These are phyloP conservation scores for Probosciger aterrimus DNA, from an alignment of 2,113 vertebrate species.

Conservation along the genomic window DNA sequence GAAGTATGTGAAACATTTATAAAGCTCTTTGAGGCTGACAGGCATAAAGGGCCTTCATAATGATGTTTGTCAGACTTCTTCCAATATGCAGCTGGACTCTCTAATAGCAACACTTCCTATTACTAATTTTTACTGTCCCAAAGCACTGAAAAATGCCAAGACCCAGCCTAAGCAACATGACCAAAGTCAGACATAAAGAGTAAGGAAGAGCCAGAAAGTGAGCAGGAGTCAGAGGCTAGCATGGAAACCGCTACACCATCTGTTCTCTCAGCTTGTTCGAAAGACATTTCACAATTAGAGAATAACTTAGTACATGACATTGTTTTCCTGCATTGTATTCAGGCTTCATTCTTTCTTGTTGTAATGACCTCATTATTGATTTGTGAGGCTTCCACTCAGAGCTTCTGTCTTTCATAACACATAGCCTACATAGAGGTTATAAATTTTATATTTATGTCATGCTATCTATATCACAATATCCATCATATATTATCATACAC, in stretches of 20 bases:
- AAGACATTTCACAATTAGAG: slow-evolving; percentile 17
- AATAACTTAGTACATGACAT: not conserved
- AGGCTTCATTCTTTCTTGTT: not conserved
- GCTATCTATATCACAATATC: not conserved
- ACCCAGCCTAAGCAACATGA: not conserved
- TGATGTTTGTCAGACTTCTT: not conserved
- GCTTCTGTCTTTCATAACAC: not conserved
- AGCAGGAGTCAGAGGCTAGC: slow-evolving; percentile 35
- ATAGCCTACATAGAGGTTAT: not conserved
- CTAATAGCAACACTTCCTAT: not conserved
- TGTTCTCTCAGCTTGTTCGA: slow-evolving; percentile 23
- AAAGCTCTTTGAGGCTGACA: not conserved
- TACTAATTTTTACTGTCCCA: not conserved
- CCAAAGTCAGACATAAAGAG: slow-evolving; percentile 21
- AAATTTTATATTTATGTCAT: not conserved
- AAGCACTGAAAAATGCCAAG: not conserved
- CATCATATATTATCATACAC: not conserved
- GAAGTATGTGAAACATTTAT: not conserved
- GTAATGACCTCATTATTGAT: slow-evolving; percentile 1
- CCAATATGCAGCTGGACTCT: not conserved
- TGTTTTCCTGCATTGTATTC: not conserved
- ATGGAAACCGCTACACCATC: slow-evolving; percentile 40
- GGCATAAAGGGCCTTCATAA: not conserved
- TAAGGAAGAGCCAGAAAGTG: slow-evolving; percentile 46
- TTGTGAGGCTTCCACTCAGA: not conserved